Conservation (phyloP, 2,113 vertebrate species). For the Catharus minimus region DNA sequence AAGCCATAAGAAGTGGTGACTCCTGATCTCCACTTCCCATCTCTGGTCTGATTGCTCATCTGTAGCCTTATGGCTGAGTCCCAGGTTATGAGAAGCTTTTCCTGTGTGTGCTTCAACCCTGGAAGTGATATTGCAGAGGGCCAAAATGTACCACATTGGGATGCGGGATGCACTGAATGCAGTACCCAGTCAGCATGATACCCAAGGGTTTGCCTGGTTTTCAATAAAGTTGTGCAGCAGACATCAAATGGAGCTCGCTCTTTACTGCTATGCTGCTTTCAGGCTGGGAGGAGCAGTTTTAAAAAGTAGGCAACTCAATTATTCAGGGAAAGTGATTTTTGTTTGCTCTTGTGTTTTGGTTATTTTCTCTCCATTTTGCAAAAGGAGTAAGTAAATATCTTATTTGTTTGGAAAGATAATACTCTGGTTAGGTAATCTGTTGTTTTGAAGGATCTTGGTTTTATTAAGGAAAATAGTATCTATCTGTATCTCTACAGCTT, state of each 20-base stretch:
- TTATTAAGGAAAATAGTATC: neutral
- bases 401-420: conserved; percentile 23
- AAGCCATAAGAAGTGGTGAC: neutral
- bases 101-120: fast-evolving
- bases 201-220: neutral
- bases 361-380: neutral
- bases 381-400: neutral
- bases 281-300: neutral
- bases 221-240: neutral
- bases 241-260: neutral
- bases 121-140: neutral
- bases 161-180: neutral
- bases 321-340: neutral
- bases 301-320: neutral
- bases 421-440: neutral
- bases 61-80: fast-evolving
- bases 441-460: neutral
- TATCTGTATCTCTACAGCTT: neutral
- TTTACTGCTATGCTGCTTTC: neutral
- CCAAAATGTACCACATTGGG: neutral
- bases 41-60: fast-evolving
- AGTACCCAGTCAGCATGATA: neutral
- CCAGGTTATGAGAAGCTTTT: neutral
- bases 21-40: neutral
- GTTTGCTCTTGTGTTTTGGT: neutral